A percentile compares a stretch with the other conserved stretches of the same genome.
Evolutionary conservation across 1,140 invertebrate species (phyloP).

Genomic region (Lordiphosa mommai): DNA sequence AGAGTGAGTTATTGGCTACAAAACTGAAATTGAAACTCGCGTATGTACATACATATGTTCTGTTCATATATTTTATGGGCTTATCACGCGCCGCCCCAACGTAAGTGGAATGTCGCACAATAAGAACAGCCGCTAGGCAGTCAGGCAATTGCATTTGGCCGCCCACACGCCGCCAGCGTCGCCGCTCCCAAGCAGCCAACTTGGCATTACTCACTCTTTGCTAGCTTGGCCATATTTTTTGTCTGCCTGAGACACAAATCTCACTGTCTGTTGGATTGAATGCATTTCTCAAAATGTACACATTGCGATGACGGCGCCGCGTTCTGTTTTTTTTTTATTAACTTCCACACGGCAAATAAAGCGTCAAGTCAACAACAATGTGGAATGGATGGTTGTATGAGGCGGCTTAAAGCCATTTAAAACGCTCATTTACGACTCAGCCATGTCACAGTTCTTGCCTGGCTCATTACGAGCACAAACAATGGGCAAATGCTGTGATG

Average conservation of each 20-base stretch:
- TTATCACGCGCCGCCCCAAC: slow-evolving; percentile 37
- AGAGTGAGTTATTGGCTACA: slow-evolving; percentile 44
- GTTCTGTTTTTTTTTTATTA: slow-evolving; percentile 16
- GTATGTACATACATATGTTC: slow-evolving; percentile 5
- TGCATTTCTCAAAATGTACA: slow-evolving; percentile 25
- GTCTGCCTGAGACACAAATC: slow-evolving; percentile 1
- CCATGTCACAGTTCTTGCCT: slow-evolving; percentile 45
- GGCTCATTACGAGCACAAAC: slow-evolving; percentile 38
- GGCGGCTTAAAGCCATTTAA: slow-evolving; percentile 43
- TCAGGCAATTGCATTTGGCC: slow-evolving; percentile 21
- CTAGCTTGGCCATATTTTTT: slow-evolving; percentile 1
- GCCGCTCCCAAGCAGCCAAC: slow-evolving; percentile 29
- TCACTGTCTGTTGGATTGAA: slow-evolving; percentile 8
- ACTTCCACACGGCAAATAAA: slow-evolving; percentile 14
- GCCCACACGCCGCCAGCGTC: slow-evolving; percentile 23
- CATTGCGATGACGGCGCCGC: slow-evolving; percentile 12
- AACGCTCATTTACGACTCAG: slow-evolving; percentile 48
- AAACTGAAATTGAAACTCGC: slow-evolving; percentile 27
- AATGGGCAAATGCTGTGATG: slow-evolving; percentile 36
- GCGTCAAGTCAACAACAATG: slow-evolving; percentile 4
- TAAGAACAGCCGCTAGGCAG: slow-evolving; percentile 18
- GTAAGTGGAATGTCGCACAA: slow-evolving; percentile 43
- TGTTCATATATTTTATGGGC: slow-evolving; percentile 32
- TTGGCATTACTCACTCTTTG: slow-evolving; percentile 27
- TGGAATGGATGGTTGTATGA: slow-evolving; percentile 12